Conservation (phyloP, 2,888 invertebrate genomes). For the Anthophora plumipes region DNA sequence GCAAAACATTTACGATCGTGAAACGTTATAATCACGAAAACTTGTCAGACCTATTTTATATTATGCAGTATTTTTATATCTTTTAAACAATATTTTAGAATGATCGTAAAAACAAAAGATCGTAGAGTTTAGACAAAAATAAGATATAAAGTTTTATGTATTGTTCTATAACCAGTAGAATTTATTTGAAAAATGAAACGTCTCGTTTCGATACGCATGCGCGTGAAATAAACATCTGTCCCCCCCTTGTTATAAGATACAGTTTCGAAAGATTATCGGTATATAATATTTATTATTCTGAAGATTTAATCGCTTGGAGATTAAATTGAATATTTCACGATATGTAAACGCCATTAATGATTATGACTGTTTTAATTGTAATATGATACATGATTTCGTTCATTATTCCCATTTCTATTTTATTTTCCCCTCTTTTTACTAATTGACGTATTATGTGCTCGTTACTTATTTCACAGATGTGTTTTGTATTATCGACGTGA, state of each 20-base stretch:
- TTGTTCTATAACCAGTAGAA: neutral
- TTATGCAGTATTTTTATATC: neutral
- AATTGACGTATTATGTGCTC: neutral
- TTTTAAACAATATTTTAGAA: neutral
- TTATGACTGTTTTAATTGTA: neutral
- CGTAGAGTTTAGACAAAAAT: too few species aligned
- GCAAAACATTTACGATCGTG: slow-evolving; percentile 15
- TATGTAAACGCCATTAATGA: neutral
- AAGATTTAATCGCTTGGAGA: neutral
- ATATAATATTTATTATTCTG: neutral
- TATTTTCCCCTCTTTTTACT: neutral
- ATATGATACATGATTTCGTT: neutral
- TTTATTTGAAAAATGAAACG: neutral
- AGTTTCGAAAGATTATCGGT: neutral
- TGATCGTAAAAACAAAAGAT: neutral
- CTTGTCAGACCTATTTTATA: neutral
- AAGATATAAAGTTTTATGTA: neutral
- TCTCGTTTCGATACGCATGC: slow-evolving; percentile 15
- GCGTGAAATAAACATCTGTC: neutral
- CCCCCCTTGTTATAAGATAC: neutral
- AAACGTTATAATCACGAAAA: neutral
- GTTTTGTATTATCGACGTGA: slow-evolving; percentile 31
- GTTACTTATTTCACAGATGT: neutral
- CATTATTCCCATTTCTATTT: neutral
- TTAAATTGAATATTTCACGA: neutral